A percentile compares a stretch with the other conserved stretches of the same genome.
These are phyloP conservation scores for Melanostoma scalare DNA, from an alignment of 2,888 invertebrate genomes.

Conservation along the genomic window DNA sequence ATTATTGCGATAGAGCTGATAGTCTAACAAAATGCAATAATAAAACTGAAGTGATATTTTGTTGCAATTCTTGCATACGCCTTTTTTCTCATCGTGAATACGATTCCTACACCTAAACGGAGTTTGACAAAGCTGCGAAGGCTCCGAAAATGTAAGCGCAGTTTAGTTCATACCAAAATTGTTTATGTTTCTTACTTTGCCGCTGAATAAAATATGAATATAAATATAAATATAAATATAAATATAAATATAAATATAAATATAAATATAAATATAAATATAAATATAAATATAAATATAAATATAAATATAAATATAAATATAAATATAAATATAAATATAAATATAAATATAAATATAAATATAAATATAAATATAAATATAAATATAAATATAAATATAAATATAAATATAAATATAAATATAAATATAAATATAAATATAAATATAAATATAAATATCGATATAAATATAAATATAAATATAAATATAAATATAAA, in stretches of 20 bases:
- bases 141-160: too few species aligned
- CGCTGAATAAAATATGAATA: not conserved
- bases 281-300: not conserved
- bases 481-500: not conserved
- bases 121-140: too few species aligned
- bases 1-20: too few species aligned
- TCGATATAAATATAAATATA: not conserved
- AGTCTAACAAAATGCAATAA: too few species aligned
- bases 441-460: not conserved
- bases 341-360: too few species aligned
- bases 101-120: too few species aligned
- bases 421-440: not conserved
- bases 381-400: not conserved
- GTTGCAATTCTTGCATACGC: too few species aligned
- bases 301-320: not conserved
- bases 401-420: not conserved
- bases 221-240: not conserved
- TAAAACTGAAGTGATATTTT: too few species aligned
- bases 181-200: too few species aligned
- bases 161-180: too few species aligned
- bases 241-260: not conserved
- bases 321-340: not conserved
- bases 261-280: not conserved
- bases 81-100: too few species aligned
- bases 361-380: too few species aligned